Evolutionary conservation across 2,797 vertebrate species (phyloP).

Genomic region (Rhadinocentrus ornatus): DNA sequence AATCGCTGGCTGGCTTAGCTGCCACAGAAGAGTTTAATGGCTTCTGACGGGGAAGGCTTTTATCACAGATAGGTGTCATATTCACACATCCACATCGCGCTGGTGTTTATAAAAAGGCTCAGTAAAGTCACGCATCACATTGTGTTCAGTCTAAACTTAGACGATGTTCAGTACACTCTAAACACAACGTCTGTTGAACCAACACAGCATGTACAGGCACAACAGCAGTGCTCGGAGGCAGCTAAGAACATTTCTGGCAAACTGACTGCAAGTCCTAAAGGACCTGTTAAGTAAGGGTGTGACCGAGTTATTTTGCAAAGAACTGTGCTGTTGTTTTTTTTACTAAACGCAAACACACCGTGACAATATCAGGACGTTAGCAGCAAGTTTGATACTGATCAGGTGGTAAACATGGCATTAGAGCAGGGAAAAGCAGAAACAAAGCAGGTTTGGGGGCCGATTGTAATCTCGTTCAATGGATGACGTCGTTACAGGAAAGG

Average conservation of each 20-base stretch:
- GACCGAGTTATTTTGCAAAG: constrained; percentile 20
- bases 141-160: neutral
- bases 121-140: neutral
- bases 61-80: neutral
- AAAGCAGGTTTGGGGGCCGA: constrained; percentile 24
- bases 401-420: constrained; percentile 30
- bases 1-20: neutral
- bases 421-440: constrained; percentile 1
- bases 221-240: neutral
- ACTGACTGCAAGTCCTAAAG: constrained; percentile 21
- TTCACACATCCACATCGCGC: neutral
- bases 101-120: neutral
- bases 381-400: constrained; percentile 21
- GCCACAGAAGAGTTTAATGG: neutral
- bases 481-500: constrained; percentile 26
- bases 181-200: neutral
- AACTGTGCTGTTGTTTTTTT: constrained; percentile 12
- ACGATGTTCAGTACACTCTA: neutral
- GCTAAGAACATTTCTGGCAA: neutral
- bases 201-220: neutral
- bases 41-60: neutral
- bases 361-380: constrained; percentile 4
- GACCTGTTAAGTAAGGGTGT: constrained; percentile 45
- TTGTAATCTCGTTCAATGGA: constrained; percentile 1
- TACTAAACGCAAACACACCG: neutral